Evolutionary conservation across 2,113 vertebrate genomes (phyloP), one percentile per base, ranked within the genome.

Genomic region (Verasper variegatus): DNA sequence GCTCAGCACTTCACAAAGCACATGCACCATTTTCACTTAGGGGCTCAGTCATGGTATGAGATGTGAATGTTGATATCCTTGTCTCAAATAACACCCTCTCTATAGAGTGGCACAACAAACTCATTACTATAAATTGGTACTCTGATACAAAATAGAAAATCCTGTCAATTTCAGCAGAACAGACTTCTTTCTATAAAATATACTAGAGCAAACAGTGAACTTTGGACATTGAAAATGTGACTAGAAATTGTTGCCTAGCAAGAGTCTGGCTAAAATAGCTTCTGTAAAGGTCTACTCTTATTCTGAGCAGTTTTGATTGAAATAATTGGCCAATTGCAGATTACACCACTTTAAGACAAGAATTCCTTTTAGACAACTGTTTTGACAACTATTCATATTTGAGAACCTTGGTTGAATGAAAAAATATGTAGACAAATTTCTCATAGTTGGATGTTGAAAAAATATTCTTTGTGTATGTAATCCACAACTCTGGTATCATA

Each of bases 1-100:
- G 59, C 80, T 85, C 67, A 80, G 82, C 86, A 68, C 60, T 73
- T 84, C 52, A 60, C 45, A 42, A n/a, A 70, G 40, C 78, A 75
- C 60, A 51, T 3, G 63, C 69, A 27, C 47, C 45, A 60, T 69
- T 84, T 74, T 72, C 58, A 68, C 74, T 58, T n/a, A 7, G 42
- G 71, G 69, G 52, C 71, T 80, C 74, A 11, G 62, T 76, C 49
- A 47, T 47, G 15, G 76, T 31, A 75, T 57, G 71, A 71, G 71
- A n/a, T 31, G 24, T 45, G 54, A 84, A 73, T 74, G 65, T 71
- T 86, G 71, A 81, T 69, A 71, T 67, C 60, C 6, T 20, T 56
- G 2, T 58, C 13, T 7, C 24, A 54, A 21, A n/a, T 54, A 9
- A 20, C 49, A 8, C 5, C 49, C 13, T 12, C 55, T 24, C 23